Evolutionary conservation across 2,888 invertebrate species (phyloP), one percentile per base, ranked within the genome.

Genomic region (Eristalis intricaria): DNA sequence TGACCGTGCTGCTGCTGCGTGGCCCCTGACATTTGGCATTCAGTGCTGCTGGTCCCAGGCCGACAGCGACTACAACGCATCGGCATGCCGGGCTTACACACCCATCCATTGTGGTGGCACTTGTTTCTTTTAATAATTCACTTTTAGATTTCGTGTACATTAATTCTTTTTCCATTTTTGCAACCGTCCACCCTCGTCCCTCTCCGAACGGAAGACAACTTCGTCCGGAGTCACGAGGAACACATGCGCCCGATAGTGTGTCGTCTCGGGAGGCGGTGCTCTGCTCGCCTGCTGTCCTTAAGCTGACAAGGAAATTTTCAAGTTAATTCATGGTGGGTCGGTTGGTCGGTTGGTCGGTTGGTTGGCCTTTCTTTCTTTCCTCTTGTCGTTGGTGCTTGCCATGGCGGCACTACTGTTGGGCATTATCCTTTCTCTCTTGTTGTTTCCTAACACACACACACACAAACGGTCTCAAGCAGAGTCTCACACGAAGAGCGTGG

Each of bases 141-240:
- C 85, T 85, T 85, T 82, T 73, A 82, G 69, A 77, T 65, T 85
- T 77, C 66, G 73, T 85, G 82, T 78, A 78, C 82, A 77, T 78
- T 82, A 82, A 82, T 73, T 85, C 69, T 77, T 81, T 40, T 81
- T 76, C 35, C 63, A 61, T 64, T 78, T 60, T 61, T 76, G n/a
- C 38, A 50, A 19, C 50, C 50, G 50, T n/a, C n/a, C n/a, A 50
- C 50, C 50, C 19, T 50, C 50, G n/a, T 8, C 19, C 50, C 5
- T 4, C 40, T 26, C 26, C n/a, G n/a, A n/a, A n/a, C n/a, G n/a
- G 26, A 2, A 4, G 15, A 1, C 40, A 5, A 2, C n/a, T 19
- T 5, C 43, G 13, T 4, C 15, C n/a, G 7, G 11, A 8, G 35
- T 35, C 35, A 35, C 10, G 38, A 15, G 65, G 19, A 76, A 69